These are phyloP conservation scores for Ascaphus truei DNA, from an alignment of 2,113 vertebrate genomes.

Conservation along the genomic window DNA sequence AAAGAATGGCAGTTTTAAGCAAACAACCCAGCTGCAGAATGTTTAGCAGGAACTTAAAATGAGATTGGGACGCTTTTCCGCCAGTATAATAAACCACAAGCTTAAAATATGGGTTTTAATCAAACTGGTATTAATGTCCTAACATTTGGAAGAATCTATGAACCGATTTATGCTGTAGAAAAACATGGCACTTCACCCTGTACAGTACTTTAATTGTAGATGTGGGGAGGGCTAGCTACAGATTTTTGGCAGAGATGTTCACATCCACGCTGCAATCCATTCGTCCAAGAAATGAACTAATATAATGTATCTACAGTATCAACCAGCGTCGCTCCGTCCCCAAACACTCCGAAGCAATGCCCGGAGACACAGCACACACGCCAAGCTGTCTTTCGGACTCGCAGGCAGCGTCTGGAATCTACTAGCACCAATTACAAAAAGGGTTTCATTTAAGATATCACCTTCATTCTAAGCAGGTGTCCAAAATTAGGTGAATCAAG, in stretches of 20 bases:
- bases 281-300: slow-evolving; percentile 8
- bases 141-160: slow-evolving; percentile 1
- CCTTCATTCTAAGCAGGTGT: background rate
- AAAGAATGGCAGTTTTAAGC: too few relatives aligned
- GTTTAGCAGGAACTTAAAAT: too few relatives aligned
- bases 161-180: slow-evolving; percentile 1
- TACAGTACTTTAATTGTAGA: background rate
- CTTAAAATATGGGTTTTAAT: slow-evolving; percentile 16
- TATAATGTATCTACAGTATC: background rate
- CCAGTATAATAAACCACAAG: background rate
- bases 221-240: slow-evolving; percentile 8
- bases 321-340: background rate
- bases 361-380: too few relatives aligned
- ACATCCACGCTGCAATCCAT: slow-evolving; percentile 6
- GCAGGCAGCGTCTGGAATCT: too few relatives aligned
- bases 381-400: too few relatives aligned
- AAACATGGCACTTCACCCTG: slow-evolving; percentile 14
- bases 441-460: background rate
- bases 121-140: slow-evolving; percentile 16
- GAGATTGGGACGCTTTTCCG: too few relatives aligned
- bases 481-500: too few relatives aligned
- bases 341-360: too few relatives aligned
- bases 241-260: slow-evolving; percentile 14
- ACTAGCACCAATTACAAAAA: too few relatives aligned
- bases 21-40: too few relatives aligned